phyloP scores from a whole-genome alignment of 2,888 invertebrate genomes.

The Synergus gifuensis region DNA sequence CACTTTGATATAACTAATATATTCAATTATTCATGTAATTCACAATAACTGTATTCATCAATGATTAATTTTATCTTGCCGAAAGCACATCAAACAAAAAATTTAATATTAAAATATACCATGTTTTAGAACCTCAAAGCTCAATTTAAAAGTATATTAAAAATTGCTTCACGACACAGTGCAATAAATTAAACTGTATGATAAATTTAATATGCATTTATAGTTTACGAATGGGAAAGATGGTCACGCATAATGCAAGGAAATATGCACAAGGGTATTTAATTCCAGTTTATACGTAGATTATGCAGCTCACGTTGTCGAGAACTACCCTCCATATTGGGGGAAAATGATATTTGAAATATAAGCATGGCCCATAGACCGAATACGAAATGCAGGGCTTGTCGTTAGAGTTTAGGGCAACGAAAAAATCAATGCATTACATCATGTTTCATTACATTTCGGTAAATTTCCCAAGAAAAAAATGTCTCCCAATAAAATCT shows the following conservation, averaged over 20 bases:
- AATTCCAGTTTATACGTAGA: conserved; percentile 26
- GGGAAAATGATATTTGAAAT: conserved; percentile 36
- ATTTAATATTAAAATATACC: too few species aligned
- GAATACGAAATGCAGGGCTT: conserved; percentile 28
- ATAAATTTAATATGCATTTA: neutral
- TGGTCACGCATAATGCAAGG: conserved; percentile 24
- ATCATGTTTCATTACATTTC: neutral
- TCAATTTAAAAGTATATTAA: neutral
- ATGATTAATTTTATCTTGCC: too few species aligned
- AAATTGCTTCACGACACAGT: neutral
- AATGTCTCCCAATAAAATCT: neutral
- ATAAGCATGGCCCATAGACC: conserved; percentile 30
- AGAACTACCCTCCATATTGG: conserved; percentile 39
- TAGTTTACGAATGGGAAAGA: conserved; percentile 5
- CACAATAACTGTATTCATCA: too few species aligned
- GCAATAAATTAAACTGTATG: neutral
- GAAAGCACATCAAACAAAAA: too few species aligned
- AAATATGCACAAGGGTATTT: conserved; percentile 37
- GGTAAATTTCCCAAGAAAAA: neutral
- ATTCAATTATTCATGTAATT: too few species aligned
- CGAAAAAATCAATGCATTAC: conserved; percentile 34
- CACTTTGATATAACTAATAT: too few species aligned
- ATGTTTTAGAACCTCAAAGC: neutral
- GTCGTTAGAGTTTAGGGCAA: conserved; percentile 25
- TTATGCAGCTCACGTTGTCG: conserved; percentile 41